Evolutionary conservation across 2,113 vertebrate species (phyloP).

Genomic region (Laticauda colubrina): DNA sequence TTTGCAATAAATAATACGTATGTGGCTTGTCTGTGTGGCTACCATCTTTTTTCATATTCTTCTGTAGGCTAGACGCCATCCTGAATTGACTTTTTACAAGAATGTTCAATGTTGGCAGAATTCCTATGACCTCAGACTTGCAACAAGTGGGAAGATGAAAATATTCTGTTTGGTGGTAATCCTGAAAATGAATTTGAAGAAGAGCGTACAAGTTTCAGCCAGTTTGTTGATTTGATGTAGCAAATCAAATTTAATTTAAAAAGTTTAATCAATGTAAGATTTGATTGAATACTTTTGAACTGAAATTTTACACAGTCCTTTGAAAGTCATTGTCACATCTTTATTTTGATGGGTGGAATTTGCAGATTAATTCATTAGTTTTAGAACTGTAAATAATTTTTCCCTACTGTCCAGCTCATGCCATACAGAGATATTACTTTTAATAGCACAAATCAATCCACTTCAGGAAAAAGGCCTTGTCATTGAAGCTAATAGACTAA

Average conservation of each 20-base stretch:
- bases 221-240: background rate
- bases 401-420: background rate
- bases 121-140: background rate
- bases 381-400: background rate
- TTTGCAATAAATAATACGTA: constrained; percentile 7
- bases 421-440: background rate
- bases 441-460: background rate
- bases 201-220: background rate
- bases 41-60: background rate
- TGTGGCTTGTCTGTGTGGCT: background rate
- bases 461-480: background rate
- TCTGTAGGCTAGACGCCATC: background rate
- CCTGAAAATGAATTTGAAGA: background rate
- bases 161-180: background rate
- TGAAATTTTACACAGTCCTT: background rate
- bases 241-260: background rate
- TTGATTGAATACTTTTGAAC: background rate
- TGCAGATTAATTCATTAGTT: background rate
- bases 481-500: background rate
- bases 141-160: background rate
- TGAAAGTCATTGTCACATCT: background rate
- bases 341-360: background rate
- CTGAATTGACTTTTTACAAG: background rate
- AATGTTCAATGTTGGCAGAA: background rate
- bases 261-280: background rate